Base-by-base conservation (phyloP, 2,888 invertebrate genomes). In the Shargacucullia verbasci region DNA sequence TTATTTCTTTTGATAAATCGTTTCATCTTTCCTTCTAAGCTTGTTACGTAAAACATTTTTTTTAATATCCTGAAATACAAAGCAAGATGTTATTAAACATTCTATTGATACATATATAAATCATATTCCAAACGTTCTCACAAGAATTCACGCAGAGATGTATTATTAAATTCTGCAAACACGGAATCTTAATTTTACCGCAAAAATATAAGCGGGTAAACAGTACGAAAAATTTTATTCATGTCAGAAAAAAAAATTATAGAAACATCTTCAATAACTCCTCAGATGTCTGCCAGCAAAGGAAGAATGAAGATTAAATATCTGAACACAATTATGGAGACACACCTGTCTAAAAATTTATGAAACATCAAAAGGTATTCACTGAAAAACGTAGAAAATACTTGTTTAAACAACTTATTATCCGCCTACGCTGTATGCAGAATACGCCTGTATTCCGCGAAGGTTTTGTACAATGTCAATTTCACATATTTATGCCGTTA, bases 111-210 rank as follows among this genome's bases (percentile, higher is more conserved):
- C 31, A 41, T 52, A n/a, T n/a, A n/a, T n/a, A n/a, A n/a, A n/a
- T n/a, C n/a, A n/a, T 31, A 53, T 47, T 41, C 33, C 38, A 49
- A 49, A 70, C 45, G 70, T 50, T 70, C 49, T 43, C 33, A 43
- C 48, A 61, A 44, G 72, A 72, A 72, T 72, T 71, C 14, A 55
- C 56, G 34, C 40, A 43, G 56, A 71, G 56, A 48, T 59, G 59
- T 54, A 52, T 53, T 65, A 71, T 59, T 57, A 72, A 72, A 72
- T 75, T 75, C 73, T 72, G 63, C 54, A 58, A 62, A 71, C 39
- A 50, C 31, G 59, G 57, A 41, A 63, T 59, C 56, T 60, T 54
- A 53, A 62, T 67, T 74, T 66, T 39, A 59, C 13, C 27, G 27
- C 35, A 34, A 38, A 52, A 48, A 31, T 11, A 37, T 11, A 38